These are phyloP conservation scores for Balaenoptera acutorostrata DNA, from an alignment of 2,113 vertebrate species.

Conservation along the genomic window DNA sequence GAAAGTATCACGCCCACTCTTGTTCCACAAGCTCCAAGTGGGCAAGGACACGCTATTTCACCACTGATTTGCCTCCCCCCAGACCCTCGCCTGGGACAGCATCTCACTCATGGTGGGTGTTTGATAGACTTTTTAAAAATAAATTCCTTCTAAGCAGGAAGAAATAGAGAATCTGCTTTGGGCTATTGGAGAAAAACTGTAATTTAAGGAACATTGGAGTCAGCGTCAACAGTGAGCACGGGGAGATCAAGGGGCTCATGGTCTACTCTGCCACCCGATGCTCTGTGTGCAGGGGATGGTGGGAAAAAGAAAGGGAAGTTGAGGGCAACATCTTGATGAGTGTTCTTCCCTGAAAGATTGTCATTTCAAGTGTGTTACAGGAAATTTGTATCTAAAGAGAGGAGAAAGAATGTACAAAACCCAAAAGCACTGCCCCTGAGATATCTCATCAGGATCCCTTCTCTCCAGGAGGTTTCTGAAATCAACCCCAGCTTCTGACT, in stretches of 20 bases:
- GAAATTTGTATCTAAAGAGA: background rate
- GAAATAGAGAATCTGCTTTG: background rate
- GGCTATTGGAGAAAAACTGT: background rate
- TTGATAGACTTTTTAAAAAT: background rate
- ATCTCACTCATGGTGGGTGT: background rate
- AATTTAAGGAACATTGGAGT: background rate
- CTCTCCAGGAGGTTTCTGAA: background rate
- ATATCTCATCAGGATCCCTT: background rate
- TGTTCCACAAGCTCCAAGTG: background rate
- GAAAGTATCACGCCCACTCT: too few relatives aligned
- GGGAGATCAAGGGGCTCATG: background rate
- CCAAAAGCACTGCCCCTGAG: background rate
- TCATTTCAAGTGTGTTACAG: background rate
- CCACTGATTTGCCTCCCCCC: accelerated
- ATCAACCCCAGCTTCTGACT: background rate
- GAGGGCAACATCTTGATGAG: background rate
- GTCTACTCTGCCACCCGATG: too few relatives aligned
- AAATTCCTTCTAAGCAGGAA: background rate
- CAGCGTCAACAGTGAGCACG: background rate
- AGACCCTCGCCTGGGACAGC: background rate
- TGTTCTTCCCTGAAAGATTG: background rate
- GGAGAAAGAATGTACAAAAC: background rate
- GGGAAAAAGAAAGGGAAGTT: background rate
- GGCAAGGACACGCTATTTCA: background rate
- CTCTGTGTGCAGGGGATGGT: background rate